Conservation (phyloP, 2,113 vertebrate species). For the Macrotus californicus region DNA sequence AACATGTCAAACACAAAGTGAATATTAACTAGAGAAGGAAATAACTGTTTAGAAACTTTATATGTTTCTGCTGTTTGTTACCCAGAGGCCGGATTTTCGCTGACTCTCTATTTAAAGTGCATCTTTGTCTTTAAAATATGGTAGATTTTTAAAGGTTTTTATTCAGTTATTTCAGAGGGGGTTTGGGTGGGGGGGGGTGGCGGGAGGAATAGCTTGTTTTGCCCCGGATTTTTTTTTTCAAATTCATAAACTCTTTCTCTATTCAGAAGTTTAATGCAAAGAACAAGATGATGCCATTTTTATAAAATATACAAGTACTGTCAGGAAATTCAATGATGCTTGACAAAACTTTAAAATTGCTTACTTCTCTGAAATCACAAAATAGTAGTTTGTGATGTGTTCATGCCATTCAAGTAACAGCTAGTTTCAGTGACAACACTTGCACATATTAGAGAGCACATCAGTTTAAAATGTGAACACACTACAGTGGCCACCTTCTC, state of each 20-base stretch:
- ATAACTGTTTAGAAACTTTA: neutral
- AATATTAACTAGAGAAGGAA: constrained; percentile 12
- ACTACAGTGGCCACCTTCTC: no score
- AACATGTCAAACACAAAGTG: neutral
- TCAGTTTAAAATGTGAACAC: neutral
- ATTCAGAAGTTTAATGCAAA: neutral
- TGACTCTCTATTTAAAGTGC: constrained; percentile 1
- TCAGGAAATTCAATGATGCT: neutral
- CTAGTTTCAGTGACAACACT: neutral
- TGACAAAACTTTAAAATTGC: constrained; percentile 6
- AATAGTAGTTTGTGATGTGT: neutral
- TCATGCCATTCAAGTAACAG: neutral
- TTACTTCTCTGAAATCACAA: neutral
- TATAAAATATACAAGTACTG: neutral
- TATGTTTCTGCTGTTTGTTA: neutral
- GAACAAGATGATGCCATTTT: constrained; percentile 1
- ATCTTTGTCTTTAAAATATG: neutral
- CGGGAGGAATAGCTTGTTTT: neutral
- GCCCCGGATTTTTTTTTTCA: neutral
- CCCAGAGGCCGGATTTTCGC: neutral
- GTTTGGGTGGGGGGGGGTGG: neutral
- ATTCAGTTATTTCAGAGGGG: neutral
- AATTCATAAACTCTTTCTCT: neutral
- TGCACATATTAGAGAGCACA: neutral
- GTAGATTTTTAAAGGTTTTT: constrained; percentile 17